Evolutionary conservation across 2,113 vertebrate genomes (phyloP), one percentile per base, ranked within the genome.

Genomic region (Tetraodon nigroviridis): DNA sequence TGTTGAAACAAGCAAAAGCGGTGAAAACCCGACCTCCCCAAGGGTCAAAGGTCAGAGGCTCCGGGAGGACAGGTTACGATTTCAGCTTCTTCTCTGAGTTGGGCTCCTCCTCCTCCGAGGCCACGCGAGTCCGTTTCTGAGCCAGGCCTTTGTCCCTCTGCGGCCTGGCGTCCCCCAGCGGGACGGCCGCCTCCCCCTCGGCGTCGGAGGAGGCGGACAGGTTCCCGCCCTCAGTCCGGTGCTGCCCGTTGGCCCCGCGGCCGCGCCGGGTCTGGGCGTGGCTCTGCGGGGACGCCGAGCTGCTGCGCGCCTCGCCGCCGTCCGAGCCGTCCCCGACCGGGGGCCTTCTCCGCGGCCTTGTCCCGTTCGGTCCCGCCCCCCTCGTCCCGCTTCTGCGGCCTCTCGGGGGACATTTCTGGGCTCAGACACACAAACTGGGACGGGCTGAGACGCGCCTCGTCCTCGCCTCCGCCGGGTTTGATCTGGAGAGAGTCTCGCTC

Each of bases 11-110:
- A 37, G 8, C 10, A 12, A 12, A 8, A 37, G 11, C 32, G 8
- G 1, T 11, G 5, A 32, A 82, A 78, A 84, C 57, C 55, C 79
- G 78, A 73, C 61, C 63, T 78, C 40, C 49, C 49, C 59, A 63
- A 4, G 12, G 32, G 1, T 37, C 32, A 8, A 37, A 27, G 56
- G 72, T 45, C 51, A 47, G 32, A 29, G n/a, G n/a, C n/a, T n/a
- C n/a, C n/a, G n/a, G n/a, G n/a, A n/a, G 62, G 19, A 29, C 2
- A 7, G 44, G 0, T 92, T 91, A 95, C 86, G 92, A 94, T 91
- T 94, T 98, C 68, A 93, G 75, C 91, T 94, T 97, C 89, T 99
- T 98, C 84, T 97, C 95, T 82, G 92, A 75, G 52, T 66, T 76
- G 0, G 76, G 51, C 11, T 61, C 78, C 1, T 52, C 61, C 29